Evolutionary conservation across 2,113 vertebrate species (phyloP).

Genomic region (Trichechus manatus): DNA sequence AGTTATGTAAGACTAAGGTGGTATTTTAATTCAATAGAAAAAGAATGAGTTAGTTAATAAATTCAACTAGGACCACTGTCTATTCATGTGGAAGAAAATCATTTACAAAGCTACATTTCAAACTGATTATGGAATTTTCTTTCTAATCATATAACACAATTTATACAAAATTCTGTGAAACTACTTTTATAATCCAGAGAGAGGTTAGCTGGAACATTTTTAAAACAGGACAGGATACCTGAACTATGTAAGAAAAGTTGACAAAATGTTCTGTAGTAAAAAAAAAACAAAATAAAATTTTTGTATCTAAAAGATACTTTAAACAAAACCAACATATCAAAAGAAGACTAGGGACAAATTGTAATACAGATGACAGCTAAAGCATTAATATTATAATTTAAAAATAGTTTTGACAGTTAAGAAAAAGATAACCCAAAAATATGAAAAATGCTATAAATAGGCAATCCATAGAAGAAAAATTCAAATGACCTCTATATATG

Average conservation of each 20-base stretch:
- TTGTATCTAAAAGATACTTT: background rate
- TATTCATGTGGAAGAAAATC: background rate
- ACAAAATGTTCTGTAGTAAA: background rate
- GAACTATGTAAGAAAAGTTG: background rate
- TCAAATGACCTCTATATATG: background rate
- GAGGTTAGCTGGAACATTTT: background rate
- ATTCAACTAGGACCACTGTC: background rate
- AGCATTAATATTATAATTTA: background rate
- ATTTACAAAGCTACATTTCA: background rate
- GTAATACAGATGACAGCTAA: background rate
- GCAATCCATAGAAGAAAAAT: background rate
- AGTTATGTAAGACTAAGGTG: background rate
- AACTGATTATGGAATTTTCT: background rate
- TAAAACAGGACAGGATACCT: background rate
- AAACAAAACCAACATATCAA: background rate
- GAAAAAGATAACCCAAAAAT: background rate
- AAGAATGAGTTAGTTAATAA: background rate
- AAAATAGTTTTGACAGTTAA: background rate
- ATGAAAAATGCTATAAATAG: background rate
- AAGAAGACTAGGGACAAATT: background rate
- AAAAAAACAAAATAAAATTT: background rate
- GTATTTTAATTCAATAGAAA: constrained; percentile 22
- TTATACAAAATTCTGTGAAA: background rate
- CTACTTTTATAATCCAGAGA: background rate
- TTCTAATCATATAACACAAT: background rate